These are phyloP conservation scores for Azorinus chamasolen DNA, from an alignment of 2,888 invertebrate species.

Conservation along the genomic window DNA sequence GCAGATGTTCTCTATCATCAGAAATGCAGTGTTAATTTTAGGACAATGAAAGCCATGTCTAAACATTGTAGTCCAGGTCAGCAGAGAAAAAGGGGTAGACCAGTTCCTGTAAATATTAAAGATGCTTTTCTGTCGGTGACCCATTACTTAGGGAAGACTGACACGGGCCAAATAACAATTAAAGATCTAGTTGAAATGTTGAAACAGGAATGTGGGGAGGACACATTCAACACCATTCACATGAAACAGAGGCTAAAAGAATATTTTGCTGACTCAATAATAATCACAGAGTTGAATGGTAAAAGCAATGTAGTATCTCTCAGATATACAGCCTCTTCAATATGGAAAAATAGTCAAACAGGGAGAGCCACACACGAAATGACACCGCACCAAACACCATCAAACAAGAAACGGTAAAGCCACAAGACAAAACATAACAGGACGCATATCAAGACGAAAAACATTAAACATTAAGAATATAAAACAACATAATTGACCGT, in stretches of 20 bases:
- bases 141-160: slow-evolving; percentile 36
- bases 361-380: no score
- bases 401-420: no score
- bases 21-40: slow-evolving; percentile 61
- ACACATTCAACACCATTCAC: slow-evolving; percentile 22
- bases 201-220: slow-evolving; percentile 25
- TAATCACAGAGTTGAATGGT: slow-evolving; percentile 54
- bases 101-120: background rate
- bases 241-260: slow-evolving; percentile 59
- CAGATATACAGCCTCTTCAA: slow-evolving; percentile 37
- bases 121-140: slow-evolving; percentile 36
- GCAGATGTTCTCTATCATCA: slow-evolving; percentile 66
- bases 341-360: no score
- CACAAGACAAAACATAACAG: no score
- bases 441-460: no score
- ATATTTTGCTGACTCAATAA: slow-evolving; percentile 60
- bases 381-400: no score
- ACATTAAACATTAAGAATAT: slow-evolving; percentile 44
- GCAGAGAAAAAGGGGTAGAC: slow-evolving; percentile 9
- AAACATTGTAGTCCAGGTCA: background rate
- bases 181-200: slow-evolving; percentile 40
- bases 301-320: slow-evolving; percentile 61
- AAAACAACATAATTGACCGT: slow-evolving; percentile 30
- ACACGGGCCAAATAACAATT: slow-evolving; percentile 47
- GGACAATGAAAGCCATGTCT: slow-evolving; percentile 15